Evolutionary conservation across 2,797 vertebrate genomes (phyloP), one percentile per base, ranked within the genome.

Genomic region (Sternotherus odoratus): DNA sequence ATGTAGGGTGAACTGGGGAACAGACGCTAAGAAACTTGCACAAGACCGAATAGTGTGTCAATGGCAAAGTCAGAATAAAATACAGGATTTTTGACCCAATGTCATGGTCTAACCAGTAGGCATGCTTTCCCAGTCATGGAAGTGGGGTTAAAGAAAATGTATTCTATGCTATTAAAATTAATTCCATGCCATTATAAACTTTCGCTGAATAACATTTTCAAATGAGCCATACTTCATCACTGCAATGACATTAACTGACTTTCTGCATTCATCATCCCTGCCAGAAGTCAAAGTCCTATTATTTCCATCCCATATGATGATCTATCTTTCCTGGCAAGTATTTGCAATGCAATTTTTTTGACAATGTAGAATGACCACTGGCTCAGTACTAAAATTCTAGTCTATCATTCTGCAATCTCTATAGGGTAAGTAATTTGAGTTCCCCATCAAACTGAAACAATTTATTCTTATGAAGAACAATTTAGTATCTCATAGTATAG

Each of bases 221-320:
- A 24, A 48, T 88, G 49, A 75, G 54, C 82, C 28, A 43, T 77
- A 48, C 77, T 36, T 82, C 2, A 1, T 51, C 72, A 33, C 77
- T 74, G 28, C 54, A 81, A 89, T 90, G 11, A 82, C 11, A 86
- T 24, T 85, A 82, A 93, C 72, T 82, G 26, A 90, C n/a, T 83
- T 90, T 75, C 83, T 88, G 54, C 88, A 87, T 85, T 69, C 74
- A 66, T 13, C 6, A 77, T 79, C 36, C 85, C 2, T 80, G 24
- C 12, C 77, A 94, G 82, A 79, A 86, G 4, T 2, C 4, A 50
- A 54, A 50, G 30, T 66, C 85, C 86, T 57, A 54, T 12, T 3
- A 8, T 54, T 91, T 91, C 74, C 57, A 49, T 66, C 36, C 12
- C 10, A 33, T 88, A 56, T 87, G 48, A 46, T 85, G 80, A 92